Conservation (phyloP, 2,888 invertebrate genomes). For the Alsophila aescularia region DNA sequence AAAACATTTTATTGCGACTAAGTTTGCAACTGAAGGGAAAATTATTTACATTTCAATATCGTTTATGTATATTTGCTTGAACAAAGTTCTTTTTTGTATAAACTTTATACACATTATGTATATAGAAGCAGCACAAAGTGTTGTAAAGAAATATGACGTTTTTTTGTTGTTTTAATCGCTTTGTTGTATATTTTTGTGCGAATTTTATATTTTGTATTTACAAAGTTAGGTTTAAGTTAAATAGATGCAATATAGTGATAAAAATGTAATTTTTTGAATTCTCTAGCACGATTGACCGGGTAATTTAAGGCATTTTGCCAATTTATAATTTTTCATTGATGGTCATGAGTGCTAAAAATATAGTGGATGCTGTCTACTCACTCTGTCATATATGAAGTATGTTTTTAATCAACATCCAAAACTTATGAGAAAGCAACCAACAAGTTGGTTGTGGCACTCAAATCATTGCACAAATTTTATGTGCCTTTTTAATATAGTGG, state of each 20-base stretch:
- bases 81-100: slow-evolving; percentile 70
- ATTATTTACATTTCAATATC: slow-evolving; percentile 35
- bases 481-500: too few relatives aligned
- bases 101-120: slow-evolving; percentile 49
- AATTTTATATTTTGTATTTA: slow-evolving; percentile 49
- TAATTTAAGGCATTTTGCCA: neutral
- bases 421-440: too few relatives aligned
- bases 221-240: slow-evolving; percentile 22
- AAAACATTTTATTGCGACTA: slow-evolving; percentile 29
- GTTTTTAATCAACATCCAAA: too few relatives aligned
- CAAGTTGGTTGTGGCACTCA: too few relatives aligned
- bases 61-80: slow-evolving; percentile 70
- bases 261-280: slow-evolving; percentile 7
- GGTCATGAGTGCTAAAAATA: too few relatives aligned
- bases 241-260: slow-evolving; percentile 20
- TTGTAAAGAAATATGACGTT: slow-evolving; percentile 53
- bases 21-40: slow-evolving; percentile 22
- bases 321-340: too few relatives aligned
- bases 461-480: too few relatives aligned
- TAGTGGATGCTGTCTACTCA: neutral
- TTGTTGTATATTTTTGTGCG: slow-evolving; percentile 60
- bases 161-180: slow-evolving; percentile 48
- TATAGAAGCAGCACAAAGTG: slow-evolving; percentile 70
- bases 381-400: too few relatives aligned
- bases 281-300: slow-evolving; percentile 15